These are phyloP conservation scores for Atherix ibis DNA, from an alignment of 2,888 invertebrate genomes.

Conservation along the genomic window DNA sequence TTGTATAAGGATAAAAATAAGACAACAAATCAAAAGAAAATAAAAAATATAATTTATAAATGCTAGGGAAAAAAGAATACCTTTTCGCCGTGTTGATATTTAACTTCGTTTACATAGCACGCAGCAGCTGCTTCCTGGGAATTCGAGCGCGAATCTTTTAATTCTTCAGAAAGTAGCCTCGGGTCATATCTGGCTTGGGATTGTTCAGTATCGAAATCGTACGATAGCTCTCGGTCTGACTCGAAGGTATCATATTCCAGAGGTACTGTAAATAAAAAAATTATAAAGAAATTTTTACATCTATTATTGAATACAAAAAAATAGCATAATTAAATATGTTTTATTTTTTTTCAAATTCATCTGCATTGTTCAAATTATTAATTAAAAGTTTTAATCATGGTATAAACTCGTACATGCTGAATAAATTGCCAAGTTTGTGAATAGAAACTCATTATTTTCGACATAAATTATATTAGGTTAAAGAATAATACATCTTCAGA, in stretches of 20 bases:
- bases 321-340: background rate
- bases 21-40: too few species aligned
- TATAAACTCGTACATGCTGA: too few species aligned
- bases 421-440: too few species aligned
- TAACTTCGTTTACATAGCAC: slow-evolving; percentile 25
- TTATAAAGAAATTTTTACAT: background rate
- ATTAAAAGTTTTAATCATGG: too few species aligned
- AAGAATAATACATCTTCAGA: too few species aligned
- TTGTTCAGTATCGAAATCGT: slow-evolving; percentile 31
- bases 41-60: too few species aligned
- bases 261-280: slow-evolving; percentile 17
- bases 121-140: slow-evolving; percentile 26
- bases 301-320: too few species aligned
- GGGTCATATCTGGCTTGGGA: slow-evolving; percentile 32
- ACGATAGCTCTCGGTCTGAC: slow-evolving; percentile 25
- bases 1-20: too few species aligned
- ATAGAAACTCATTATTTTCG: too few species aligned
- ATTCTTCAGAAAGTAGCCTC: slow-evolving; percentile 22
- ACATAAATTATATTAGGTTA: too few species aligned
- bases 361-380: too few species aligned
- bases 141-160: slow-evolving; percentile 7
- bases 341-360: background rate
- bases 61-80: too few species aligned
- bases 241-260: slow-evolving; percentile 25
- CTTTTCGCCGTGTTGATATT: slow-evolving; percentile 33